Percentiles rank a stretch among this genome's conserved stretches.
Conservation (phyloP, 2,888 invertebrate species). For the Rhogogaster chlorosoma region DNA sequence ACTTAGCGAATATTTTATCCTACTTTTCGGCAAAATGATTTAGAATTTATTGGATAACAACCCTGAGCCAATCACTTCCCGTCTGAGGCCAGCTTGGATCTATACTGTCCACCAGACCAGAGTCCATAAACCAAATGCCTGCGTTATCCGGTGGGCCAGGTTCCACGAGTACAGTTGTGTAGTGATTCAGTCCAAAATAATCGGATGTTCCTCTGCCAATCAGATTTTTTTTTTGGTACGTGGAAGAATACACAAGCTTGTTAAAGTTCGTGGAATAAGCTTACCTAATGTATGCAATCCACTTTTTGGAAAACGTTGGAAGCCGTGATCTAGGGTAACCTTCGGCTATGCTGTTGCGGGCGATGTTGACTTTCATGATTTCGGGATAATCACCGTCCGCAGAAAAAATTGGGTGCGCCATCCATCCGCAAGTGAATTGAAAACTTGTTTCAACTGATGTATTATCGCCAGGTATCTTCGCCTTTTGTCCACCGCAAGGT, state of each 20-base stretch:
- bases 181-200: conserved; percentile 71
- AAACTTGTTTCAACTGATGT: conserved; percentile 61
- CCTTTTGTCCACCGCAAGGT: conserved; percentile 57
- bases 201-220: conserved; percentile 65
- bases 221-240: neutral
- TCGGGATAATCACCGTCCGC: conserved; percentile 79
- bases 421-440: conserved; percentile 78
- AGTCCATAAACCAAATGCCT: conserved; percentile 59
- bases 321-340: conserved; percentile 77
- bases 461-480: conserved; percentile 58
- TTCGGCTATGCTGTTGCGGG: conserved; percentile 75
- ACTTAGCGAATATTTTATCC: conserved; percentile 6
- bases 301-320: conserved; percentile 78
- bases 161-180: conserved; percentile 62
- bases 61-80: conserved; percentile 83
- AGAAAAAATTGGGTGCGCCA: conserved; percentile 78
- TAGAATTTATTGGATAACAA: conserved; percentile 67
- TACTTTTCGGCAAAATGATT: conserved; percentile 49
- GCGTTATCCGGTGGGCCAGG: conserved; percentile 45
- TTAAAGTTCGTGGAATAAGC: neutral
- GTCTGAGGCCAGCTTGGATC: conserved; percentile 83
- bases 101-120: conserved; percentile 80
- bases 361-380: conserved; percentile 78
- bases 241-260: neutral
- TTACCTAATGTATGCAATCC: conserved; percentile 80